Conservation (phyloP, 2,797 vertebrate genomes). For the Agapornis canus region DNA sequence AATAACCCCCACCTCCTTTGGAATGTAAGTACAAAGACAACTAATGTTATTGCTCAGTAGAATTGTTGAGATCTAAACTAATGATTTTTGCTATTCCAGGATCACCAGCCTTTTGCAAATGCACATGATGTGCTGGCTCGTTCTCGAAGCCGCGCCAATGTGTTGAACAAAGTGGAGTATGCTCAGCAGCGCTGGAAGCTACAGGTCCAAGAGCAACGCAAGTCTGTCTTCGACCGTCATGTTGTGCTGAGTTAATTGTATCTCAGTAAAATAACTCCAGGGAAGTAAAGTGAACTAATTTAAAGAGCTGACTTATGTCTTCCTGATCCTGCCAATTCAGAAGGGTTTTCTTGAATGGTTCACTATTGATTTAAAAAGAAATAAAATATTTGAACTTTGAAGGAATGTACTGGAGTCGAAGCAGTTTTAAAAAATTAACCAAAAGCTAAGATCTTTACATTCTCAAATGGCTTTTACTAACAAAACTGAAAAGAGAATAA, state of each 20-base stretch:
- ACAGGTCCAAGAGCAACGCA: constrained; percentile 98
- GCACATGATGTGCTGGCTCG: constrained; percentile 94
- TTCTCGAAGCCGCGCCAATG: constrained; percentile 91
- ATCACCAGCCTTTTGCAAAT: constrained; percentile 96
- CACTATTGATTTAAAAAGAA: not conserved
- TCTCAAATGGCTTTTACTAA: constrained; percentile 73
- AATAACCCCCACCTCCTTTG: rapidly evolving
- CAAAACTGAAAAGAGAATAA: constrained; percentile 53
- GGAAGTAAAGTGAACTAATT: not conserved
- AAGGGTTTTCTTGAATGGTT: constrained; percentile 49
- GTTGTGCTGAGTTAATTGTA: constrained; percentile 94
- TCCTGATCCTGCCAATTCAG: constrained; percentile 42
- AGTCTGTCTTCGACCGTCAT: constrained; percentile 97
- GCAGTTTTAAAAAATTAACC: constrained; percentile 54
- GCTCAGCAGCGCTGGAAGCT: constrained; percentile 98
- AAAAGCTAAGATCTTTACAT: constrained; percentile 54
- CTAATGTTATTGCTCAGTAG: not conserved
- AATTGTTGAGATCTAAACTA: not conserved
- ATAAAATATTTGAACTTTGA: constrained; percentile 20
- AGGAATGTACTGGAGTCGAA: constrained; percentile 41
- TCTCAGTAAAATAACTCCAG: not conserved
- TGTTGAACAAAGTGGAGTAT: constrained; percentile 97
- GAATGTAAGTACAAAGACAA: rapidly evolving
- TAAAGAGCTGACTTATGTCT: constrained; percentile 47
- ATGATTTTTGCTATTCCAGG: constrained; percentile 77